These are phyloP conservation scores for Actinia equina DNA, from an alignment of 64 coral and sea anemone genomes.

Conservation along the genomic window DNA sequence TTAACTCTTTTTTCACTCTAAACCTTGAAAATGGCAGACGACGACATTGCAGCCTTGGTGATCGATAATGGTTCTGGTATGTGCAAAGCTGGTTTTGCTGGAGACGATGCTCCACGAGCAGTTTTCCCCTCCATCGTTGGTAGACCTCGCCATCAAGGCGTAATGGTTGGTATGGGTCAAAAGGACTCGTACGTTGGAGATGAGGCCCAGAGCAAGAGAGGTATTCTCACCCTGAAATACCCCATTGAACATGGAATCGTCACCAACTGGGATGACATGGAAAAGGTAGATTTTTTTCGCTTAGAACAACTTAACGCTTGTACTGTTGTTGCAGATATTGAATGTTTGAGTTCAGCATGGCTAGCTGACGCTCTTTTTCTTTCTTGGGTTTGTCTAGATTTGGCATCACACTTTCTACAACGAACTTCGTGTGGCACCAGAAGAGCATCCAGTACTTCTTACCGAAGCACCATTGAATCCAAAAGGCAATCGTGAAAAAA, in stretches of 20 bases:
- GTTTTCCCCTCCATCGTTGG: constrained; percentile 81
- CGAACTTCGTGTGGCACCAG: constrained; percentile 65
- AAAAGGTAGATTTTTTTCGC: too few species aligned
- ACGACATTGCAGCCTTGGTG: constrained; percentile 84
- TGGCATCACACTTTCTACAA: constrained; percentile 67
- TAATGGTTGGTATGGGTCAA: constrained; percentile 33
- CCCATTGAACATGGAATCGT: too few species aligned
- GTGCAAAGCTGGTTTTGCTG: constrained; percentile 89
- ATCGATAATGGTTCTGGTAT: constrained; percentile 91
- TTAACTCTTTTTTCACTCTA: background rate
- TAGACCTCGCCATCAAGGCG: constrained; percentile 74
- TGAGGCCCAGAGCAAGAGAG: too few species aligned
- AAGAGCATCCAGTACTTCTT: constrained; percentile 61
- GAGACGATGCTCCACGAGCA: constrained; percentile 80
- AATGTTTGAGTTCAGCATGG: too few species aligned
- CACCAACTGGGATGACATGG: too few species aligned
- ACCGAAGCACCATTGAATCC: constrained; percentile 64
- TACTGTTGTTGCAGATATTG: too few species aligned
- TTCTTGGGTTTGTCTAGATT: too few species aligned
- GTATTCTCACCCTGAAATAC: too few species aligned
- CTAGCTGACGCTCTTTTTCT: background rate
- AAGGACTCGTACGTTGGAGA: too few species aligned
- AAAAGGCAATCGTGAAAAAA: constrained; percentile 64
- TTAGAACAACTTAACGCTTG: too few species aligned
- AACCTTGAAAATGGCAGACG: constrained; percentile 68